These are phyloP conservation scores for Aricia agestis DNA, from an alignment of 1,140 invertebrate genomes.

Conservation along the genomic window DNA sequence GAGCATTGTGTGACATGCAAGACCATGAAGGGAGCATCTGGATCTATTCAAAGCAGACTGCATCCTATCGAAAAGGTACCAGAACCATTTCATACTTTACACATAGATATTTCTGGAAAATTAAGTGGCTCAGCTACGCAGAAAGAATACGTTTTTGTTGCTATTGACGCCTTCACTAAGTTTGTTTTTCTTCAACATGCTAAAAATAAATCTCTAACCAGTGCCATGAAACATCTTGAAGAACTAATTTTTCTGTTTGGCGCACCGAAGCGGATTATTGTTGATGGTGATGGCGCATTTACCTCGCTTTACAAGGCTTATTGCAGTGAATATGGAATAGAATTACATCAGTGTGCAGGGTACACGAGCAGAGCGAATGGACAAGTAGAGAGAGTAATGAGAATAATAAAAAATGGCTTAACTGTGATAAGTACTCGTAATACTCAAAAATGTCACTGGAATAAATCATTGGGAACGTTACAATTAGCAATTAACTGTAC, in stretches of 20 bases:
- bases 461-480: slow-evolving; percentile 11
- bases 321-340: too few species aligned
- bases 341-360: slow-evolving; percentile 24
- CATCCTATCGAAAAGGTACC: slow-evolving; percentile 33
- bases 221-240: too few species aligned
- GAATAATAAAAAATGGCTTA: not conserved
- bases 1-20: slow-evolving; percentile 39
- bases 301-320: too few species aligned
- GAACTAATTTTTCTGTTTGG: too few species aligned
- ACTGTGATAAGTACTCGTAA: not conserved
- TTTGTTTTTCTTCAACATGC: too few species aligned
- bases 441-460: slow-evolving; percentile 23
- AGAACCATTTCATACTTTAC: slow-evolving; percentile 38
- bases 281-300: too few species aligned
- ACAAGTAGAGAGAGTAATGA: slow-evolving; percentile 43
- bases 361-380: slow-evolving; percentile 38
- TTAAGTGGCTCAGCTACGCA: slow-evolving; percentile 31
- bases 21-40: slow-evolving; percentile 24
- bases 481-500: slow-evolving; percentile 24
- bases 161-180: too few species aligned
- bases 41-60: too few species aligned
- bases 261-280: too few species aligned
- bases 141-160: not conserved
- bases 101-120: slow-evolving; percentile 40
- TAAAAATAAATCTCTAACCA: too few species aligned